A percentile compares a stretch with the other conserved stretches of the same genome.
Evolutionary conservation across 2,113 vertebrate genomes (phyloP).

Genomic region (Antechinus flavipes): DNA sequence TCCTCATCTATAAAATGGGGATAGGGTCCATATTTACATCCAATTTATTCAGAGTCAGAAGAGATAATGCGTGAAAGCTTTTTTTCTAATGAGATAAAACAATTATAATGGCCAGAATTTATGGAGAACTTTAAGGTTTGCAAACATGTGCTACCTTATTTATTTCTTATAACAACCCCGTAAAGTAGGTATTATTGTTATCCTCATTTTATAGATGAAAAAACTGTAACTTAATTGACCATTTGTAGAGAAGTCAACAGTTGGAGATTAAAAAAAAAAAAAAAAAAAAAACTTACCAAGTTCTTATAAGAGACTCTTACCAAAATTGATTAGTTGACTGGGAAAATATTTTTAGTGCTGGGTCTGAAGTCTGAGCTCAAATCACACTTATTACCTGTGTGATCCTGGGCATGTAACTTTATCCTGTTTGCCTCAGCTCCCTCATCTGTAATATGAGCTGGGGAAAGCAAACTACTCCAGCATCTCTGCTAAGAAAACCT

Average conservation of each 20-base stretch:
- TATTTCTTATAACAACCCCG: neutral
- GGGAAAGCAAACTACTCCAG: too few relatives aligned
- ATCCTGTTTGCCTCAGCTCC: too few relatives aligned
- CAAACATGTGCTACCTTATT: neutral
- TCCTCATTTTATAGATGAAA: too few relatives aligned
- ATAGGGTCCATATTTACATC: neutral
- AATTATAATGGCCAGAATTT: neutral
- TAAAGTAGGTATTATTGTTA: neutral
- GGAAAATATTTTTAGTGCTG: slow-evolving; percentile 4
- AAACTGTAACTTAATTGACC: neutral
- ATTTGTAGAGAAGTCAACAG: slow-evolving; percentile 5
- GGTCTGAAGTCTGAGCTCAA: too few relatives aligned
- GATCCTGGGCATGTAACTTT: too few relatives aligned
- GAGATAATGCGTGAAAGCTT: neutral
- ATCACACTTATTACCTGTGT: too few relatives aligned
- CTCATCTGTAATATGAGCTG: too few relatives aligned
- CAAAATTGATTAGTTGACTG: slow-evolving; percentile 7
- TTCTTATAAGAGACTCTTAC: slow-evolving; percentile 19
- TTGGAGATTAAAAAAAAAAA: slow-evolving; percentile 22
- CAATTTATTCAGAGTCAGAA: neutral
- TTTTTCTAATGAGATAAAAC: neutral
- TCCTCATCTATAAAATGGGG: neutral
- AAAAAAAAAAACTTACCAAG: slow-evolving; percentile 26
- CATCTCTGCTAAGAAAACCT: too few relatives aligned
- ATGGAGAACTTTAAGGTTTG: neutral